Base-by-base conservation (phyloP, 2,888 invertebrate genomes). In the Tuta absoluta region DNA sequence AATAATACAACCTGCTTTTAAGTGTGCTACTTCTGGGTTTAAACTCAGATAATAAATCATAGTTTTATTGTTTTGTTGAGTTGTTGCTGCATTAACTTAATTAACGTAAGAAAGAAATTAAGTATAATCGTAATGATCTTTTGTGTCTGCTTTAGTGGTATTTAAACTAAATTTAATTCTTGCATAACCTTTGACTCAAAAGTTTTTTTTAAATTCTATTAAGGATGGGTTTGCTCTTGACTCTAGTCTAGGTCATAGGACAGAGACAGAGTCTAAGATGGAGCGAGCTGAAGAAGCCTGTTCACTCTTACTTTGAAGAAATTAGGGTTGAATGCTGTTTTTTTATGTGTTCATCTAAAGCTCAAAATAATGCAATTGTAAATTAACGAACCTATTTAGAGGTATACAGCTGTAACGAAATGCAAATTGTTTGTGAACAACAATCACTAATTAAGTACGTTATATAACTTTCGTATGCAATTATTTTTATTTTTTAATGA, bases 381-480 rank as follows among this genome's bases (percentile, higher is more conserved):
- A 17, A 17, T 45, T n/a, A 23, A 11, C 23, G 23, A 23, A 53
- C 60, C 62, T 58, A 62, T 58, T 48, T n/a, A n/a, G n/a, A n/a
- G n/a, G n/a, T 49, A 51, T 58, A 37, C n/a, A 21, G 33, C 61
- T 45, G 23, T 60, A 53, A 63, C 53, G 23, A 68, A 69, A 75
- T 69, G 62, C 63, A 71, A 73, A 65, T 65, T 65, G 65, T 67
- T 65, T 62, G 66, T 58, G 56, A 53, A 67, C 57, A 65, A 67
- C 65, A 79, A 81, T 77, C 76, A 78, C 76, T 77, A 80, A 77
- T 79, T 78, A 80, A 80, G 71, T 77, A 78, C 74, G 76, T 72
- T 75, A 74, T 75, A 78, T 75, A 77, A 82, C 73, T 76, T 78
- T 75, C 79, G 75, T 80, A 72, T 74, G 70, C 68, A 75, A 75